Evolutionary conservation across 2,888 invertebrate species (phyloP), one percentile per base, ranked within the genome.

Genomic region (Sycophila texana): DNA sequence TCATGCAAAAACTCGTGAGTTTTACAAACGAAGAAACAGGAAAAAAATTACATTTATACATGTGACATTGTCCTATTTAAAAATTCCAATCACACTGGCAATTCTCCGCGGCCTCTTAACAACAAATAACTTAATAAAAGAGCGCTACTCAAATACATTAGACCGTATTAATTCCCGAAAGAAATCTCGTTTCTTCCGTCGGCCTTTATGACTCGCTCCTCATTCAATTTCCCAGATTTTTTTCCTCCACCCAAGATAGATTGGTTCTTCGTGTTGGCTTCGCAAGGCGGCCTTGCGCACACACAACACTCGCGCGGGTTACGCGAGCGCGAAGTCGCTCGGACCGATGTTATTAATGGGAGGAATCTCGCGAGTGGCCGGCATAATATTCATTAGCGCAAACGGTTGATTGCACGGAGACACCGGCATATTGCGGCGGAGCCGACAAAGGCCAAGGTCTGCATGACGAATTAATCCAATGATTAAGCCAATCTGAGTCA

Each of bases 381-480:
- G 22, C 86, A 88, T 88, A 89, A 89, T 89, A 88, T 90, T 89
- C 90, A 89, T 89, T 89, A 89, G 88, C 89, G 87, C 88, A 89
- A 89, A 88, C 87, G 88, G 88, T 89, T 88, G 88, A 89, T 89
- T 89, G 66, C 7, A 3, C 7, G 22, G 4, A 13, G 13, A 20
- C 39, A 22, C 3, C 26, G 51, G 47, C 88, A 88, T 88, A 87
- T 87, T 85, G 86, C 86, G 86, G 86, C 85, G 84, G 85, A 84
- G 83, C 89, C 89, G 89, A 89, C 89, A 89, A 89, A 89, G 89
- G 87, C 85, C 86, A 39, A 86, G 85, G 84, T 86, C 85, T 87
- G 51, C 87, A 87, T 89, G 88, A 89, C 89, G 89, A 89, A 89
- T 89, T 89, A 89, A 89, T 89, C 87, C 88, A 87, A 88, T 89